Evolutionary conservation across 2,113 vertebrate species (phyloP).

Genomic region (Prolemur simus): DNA sequence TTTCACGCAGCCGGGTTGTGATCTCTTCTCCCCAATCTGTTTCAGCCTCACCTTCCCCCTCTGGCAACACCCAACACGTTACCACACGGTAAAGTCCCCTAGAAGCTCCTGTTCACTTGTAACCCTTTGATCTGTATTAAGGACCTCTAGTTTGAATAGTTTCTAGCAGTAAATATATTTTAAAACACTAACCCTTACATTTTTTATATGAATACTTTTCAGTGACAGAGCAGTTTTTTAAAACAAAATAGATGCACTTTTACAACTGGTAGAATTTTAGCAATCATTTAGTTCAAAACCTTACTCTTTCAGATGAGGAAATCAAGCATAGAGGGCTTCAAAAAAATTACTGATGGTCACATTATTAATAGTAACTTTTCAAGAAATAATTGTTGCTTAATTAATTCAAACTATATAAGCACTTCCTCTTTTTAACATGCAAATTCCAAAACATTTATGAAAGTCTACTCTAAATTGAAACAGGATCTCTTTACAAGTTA

Average conservation of each 20-base stretch:
- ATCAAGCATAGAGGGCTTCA: not conserved
- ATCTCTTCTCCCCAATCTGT: not conserved
- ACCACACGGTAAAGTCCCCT: not conserved
- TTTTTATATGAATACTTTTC: not conserved
- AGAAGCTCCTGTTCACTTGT: not conserved
- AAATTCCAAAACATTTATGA: not conserved
- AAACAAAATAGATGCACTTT: not conserved
- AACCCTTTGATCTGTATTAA: not conserved
- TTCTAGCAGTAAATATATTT: not conserved
- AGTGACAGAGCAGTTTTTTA: not conserved
- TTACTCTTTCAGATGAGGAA: not conserved
- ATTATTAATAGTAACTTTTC: not conserved
- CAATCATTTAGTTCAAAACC: not conserved
- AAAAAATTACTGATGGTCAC: not conserved
- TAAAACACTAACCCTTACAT: not conserved
- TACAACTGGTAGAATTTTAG: not conserved
- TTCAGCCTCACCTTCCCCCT: not conserved
- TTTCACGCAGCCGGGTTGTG: not conserved
- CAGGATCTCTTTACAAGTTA: not conserved
- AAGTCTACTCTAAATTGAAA: not conserved
- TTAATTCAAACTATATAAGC: not conserved
- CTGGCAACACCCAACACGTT: not conserved
- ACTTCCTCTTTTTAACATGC: not conserved
- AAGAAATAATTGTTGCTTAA: not conserved
- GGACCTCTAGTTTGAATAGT: accelerated